Evolutionary conservation across 2,888 invertebrate genomes (phyloP).

Genomic region (Tipula unca): DNA sequence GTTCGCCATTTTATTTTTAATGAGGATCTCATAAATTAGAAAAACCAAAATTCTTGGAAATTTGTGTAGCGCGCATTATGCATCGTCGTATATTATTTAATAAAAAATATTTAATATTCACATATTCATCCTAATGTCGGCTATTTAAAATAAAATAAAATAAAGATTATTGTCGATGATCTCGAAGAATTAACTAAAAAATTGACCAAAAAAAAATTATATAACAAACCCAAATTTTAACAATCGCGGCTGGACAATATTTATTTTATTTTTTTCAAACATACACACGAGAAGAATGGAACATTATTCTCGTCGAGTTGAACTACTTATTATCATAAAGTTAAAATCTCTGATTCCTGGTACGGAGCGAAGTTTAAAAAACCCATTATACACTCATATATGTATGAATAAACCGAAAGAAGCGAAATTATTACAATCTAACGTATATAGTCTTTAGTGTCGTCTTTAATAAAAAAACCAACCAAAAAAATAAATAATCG

Average conservation of each 20-base stretch:
- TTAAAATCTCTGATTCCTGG: background rate
- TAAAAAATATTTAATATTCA: background rate
- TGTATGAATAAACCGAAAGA: background rate
- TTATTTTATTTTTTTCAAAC: background rate
- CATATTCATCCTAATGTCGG: background rate
- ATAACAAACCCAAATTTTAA: background rate
- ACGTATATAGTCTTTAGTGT: background rate
- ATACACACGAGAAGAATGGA: background rate
- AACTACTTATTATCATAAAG: background rate
- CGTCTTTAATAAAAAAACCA: background rate
- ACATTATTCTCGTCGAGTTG: background rate
- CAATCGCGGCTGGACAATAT: background rate
- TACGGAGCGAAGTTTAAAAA: background rate
- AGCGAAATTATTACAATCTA: background rate
- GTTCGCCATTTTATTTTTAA: background rate
- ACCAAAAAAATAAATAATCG: background rate
- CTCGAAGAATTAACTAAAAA: background rate
- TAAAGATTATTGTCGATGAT: background rate
- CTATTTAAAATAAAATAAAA: background rate
- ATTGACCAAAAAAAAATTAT: background rate
- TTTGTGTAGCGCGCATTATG: background rate
- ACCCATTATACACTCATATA: background rate
- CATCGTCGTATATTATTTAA: background rate
- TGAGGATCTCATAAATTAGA: background rate
- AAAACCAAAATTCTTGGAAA: background rate